Evolutionary conservation across 2,797 vertebrate genomes (phyloP).

Genomic region (Lagorchestes hirsutus): DNA sequence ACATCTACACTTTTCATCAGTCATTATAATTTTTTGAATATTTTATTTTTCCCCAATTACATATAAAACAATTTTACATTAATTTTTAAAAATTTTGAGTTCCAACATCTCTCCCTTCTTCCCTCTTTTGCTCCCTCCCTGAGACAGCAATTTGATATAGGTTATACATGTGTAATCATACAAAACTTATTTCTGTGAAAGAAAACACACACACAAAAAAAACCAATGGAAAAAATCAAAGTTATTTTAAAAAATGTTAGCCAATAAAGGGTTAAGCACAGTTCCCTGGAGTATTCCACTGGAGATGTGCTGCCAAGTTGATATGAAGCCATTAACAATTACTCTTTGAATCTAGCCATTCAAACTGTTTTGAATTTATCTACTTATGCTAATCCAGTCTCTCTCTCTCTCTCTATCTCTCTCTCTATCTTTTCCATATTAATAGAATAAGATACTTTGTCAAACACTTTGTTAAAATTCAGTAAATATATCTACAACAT

Average conservation of each 20-base stretch:
- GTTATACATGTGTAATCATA: not conserved
- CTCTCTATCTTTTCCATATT: not conserved
- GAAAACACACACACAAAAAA: not conserved
- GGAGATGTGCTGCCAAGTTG: not conserved
- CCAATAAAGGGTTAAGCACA: not conserved
- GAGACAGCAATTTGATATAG: not conserved
- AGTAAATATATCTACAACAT: not conserved
- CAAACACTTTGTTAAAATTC: not conserved
- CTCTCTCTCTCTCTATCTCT: not conserved
- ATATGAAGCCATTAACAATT: not conserved
- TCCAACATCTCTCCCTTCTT: not conserved
- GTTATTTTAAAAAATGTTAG: not conserved
- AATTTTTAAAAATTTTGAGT: not conserved
- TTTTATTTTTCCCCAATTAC: not conserved
- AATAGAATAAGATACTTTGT: not conserved
- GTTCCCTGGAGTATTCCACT: not conserved
- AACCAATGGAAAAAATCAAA: not conserved
- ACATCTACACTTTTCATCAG: not conserved
- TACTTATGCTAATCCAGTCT: not conserved
- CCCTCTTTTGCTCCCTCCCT: too few relatives aligned
- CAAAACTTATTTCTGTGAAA: not conserved
- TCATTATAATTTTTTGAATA: not conserved
- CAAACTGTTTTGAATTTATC: not conserved
- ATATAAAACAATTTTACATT: not conserved
- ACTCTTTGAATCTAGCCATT: not conserved